These are phyloP conservation scores for Trachythela sp. DNA, from an alignment of 64 coral and sea anemone species.

Conservation along the genomic window DNA sequence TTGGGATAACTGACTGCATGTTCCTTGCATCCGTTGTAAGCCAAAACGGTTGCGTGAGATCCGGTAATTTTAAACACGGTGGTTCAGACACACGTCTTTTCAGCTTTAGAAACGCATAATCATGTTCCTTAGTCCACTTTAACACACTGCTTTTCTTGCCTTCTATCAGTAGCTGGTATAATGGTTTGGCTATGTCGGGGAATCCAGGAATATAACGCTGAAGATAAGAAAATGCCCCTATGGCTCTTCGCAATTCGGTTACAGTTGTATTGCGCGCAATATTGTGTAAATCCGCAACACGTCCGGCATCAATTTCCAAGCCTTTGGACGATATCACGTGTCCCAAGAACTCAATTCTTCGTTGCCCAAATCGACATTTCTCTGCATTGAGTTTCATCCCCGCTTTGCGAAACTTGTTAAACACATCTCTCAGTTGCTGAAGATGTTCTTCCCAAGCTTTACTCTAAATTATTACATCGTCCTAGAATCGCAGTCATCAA, in stretches of 20 bases:
- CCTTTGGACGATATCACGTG: neutral
- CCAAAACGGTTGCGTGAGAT: neutral
- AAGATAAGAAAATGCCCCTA: too few relatives aligned
- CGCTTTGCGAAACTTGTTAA: neutral
- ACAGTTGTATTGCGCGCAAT: neutral
- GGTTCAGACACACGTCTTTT: neutral
- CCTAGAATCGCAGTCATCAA: too few relatives aligned
- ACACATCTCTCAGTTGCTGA: neutral
- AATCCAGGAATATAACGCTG: neutral
- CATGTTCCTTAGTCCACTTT: neutral
- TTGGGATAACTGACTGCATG: neutral
- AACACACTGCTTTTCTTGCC: too few relatives aligned
- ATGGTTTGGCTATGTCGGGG: neutral
- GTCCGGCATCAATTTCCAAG: neutral
- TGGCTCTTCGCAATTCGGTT: neutral
- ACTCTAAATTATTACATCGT: neutral
- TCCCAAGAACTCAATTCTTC: neutral
- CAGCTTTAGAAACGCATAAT: neutral
- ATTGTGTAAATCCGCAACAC: neutral
- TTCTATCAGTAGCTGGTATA: too few relatives aligned
- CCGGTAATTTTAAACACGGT: neutral
- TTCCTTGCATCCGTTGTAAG: neutral
- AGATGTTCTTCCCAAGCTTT: neutral
- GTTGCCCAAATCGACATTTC: constrained; percentile 5
- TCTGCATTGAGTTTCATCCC: neutral